Evolutionary conservation across 2,113 vertebrate genomes (phyloP).

Genomic region (Engraulis encrasicolus): DNA sequence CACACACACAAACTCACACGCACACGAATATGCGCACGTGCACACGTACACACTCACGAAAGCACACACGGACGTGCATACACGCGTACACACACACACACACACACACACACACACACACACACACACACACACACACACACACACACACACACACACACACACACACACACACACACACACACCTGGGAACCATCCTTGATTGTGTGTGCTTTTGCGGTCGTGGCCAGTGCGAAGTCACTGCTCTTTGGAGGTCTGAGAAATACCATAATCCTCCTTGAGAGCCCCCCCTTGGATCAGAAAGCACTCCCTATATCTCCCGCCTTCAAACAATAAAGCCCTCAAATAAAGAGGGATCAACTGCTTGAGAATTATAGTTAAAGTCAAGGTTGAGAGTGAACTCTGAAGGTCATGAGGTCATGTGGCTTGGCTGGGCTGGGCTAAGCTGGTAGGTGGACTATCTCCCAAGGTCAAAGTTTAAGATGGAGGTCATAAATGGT

Average conservation of each 20-base stretch:
- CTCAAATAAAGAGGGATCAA: background rate
- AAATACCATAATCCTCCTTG: background rate
- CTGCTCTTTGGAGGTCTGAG: background rate
- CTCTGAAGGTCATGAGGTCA: background rate
- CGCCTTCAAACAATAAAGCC: background rate
- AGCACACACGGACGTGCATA: too few species aligned
- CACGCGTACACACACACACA: too few species aligned
- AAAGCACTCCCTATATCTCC: too few species aligned
- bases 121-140: background rate
- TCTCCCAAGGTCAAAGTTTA: background rate
- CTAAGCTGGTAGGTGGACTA: background rate
- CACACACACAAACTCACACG: too few species aligned
- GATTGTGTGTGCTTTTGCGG: too few species aligned
- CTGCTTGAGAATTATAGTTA: background rate
- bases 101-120: background rate
- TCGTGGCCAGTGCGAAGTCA: background rate
- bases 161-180: too few species aligned
- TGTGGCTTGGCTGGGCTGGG: background rate
- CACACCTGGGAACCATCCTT: background rate
- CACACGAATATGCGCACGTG: too few species aligned
- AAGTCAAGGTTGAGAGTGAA: background rate
- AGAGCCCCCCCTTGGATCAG: background rate
- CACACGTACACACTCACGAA: too few species aligned
- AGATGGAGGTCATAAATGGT: conserved; percentile 30
- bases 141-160: too few species aligned